phyloP scores from a whole-genome alignment of 2,888 invertebrate species.

The Glyphotaelius pellucidus region DNA sequence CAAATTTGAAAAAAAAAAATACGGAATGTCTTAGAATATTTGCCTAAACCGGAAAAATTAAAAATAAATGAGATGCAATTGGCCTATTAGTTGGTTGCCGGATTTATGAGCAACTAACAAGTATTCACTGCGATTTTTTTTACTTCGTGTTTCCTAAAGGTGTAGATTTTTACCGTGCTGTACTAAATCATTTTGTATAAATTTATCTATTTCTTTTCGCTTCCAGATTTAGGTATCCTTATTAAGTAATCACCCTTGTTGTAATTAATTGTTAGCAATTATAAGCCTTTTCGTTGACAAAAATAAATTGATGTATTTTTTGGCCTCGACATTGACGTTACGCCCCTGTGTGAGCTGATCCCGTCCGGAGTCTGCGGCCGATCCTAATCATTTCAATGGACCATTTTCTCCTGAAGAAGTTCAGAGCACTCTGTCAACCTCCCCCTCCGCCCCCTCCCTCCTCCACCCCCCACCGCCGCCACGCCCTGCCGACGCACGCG shows the following conservation, averaged over 20 bases:
- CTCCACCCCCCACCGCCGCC: not conserved
- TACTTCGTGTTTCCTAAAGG: not conserved
- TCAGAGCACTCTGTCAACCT: conserved; percentile 65
- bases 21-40: too few species aligned
- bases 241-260: not conserved
- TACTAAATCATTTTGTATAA: not conserved
- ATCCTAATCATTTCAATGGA: conserved; percentile 66
- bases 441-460: conserved; percentile 42
- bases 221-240: not conserved
- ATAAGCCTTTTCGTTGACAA: not conserved
- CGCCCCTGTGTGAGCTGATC: conserved; percentile 49
- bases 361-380: conserved; percentile 57
- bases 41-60: too few species aligned
- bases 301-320: not conserved
- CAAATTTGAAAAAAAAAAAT: too few species aligned
- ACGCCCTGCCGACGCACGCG: conserved; percentile 20
- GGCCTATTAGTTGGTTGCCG: too few species aligned
- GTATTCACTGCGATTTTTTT: not conserved
- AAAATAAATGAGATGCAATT: too few species aligned
- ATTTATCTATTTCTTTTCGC: not conserved
- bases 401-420: conserved; percentile 65
- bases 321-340: not conserved
- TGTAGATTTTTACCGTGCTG: not conserved
- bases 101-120: not conserved
- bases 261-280: not conserved